Evolutionary conservation across 2,888 invertebrate species (phyloP).

Genomic region (Aromia moschata): DNA sequence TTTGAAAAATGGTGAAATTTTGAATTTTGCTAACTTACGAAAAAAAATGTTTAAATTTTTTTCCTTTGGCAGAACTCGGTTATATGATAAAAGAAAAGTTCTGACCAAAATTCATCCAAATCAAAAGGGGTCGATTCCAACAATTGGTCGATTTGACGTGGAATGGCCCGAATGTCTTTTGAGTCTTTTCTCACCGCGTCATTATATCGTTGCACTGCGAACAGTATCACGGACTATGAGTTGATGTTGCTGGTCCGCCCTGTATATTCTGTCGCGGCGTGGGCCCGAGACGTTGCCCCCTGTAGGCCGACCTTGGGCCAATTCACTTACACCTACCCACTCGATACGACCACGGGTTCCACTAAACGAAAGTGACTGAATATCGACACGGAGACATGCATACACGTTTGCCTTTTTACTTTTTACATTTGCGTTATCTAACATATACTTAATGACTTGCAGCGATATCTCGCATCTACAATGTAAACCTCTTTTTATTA

Average conservation of each 20-base stretch:
- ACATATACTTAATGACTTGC: not conserved
- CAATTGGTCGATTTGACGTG: too few species aligned
- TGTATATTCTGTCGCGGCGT: slow-evolving; percentile 31
- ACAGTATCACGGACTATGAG: too few species aligned
- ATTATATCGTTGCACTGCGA: too few species aligned
- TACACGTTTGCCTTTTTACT: not conserved
- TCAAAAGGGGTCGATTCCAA: too few species aligned
- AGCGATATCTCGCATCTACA: not conserved
- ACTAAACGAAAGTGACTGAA: slow-evolving; percentile 46
- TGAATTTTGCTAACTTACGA: too few species aligned
- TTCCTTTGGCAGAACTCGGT: too few species aligned
- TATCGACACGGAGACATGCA: slow-evolving; percentile 13
- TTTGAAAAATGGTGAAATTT: too few species aligned
- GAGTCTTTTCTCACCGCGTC: too few species aligned
- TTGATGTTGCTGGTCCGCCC: slow-evolving; percentile 27
- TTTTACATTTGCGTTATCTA: not conserved
- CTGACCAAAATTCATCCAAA: too few species aligned
- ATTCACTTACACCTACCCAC: slow-evolving; percentile 48
- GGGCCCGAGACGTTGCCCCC: slow-evolving; percentile 44
- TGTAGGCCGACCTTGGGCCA: slow-evolving; percentile 51
- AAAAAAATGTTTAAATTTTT: too few species aligned
- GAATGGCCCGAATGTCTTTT: too few species aligned
- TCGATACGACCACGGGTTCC: slow-evolving; percentile 45
- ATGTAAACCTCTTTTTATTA: not conserved
- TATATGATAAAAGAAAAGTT: too few species aligned